Evolutionary conservation across 2,888 invertebrate species (phyloP).

Genomic region (Helleia helle): DNA sequence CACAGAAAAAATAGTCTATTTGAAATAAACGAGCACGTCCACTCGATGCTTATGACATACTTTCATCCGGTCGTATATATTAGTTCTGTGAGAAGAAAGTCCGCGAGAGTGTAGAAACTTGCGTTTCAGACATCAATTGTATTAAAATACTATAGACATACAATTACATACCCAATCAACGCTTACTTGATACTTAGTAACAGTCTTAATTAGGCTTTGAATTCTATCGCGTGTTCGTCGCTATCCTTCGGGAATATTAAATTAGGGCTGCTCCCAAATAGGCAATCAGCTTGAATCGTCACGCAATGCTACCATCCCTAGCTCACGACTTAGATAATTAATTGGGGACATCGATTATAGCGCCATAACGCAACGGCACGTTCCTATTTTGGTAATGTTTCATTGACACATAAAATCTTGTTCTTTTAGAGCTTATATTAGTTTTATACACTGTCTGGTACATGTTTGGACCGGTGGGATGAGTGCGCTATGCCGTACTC

Average conservation of each 20-base stretch:
- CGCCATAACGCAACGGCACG: slow-evolving; percentile 17
- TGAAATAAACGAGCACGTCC: slow-evolving; percentile 24
- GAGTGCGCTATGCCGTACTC: too few relatives aligned
- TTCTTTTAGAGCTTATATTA: too few relatives aligned
- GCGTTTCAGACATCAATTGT: neutral
- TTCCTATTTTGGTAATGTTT: slow-evolving; percentile 12
- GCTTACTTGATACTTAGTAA: neutral
- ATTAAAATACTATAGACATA: neutral
- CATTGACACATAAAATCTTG: neutral
- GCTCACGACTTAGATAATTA: slow-evolving; percentile 23
- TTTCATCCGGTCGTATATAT: slow-evolving; percentile 25
- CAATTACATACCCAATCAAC: neutral
- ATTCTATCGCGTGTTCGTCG: slow-evolving; percentile 24
- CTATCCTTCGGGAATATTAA: slow-evolving; percentile 24
- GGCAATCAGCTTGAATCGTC: slow-evolving; percentile 21
- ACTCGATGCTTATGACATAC: slow-evolving; percentile 25
- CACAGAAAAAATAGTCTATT: slow-evolving; percentile 22
- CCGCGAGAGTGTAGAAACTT: slow-evolving; percentile 3
- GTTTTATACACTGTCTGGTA: too few relatives aligned
- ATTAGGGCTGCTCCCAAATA: slow-evolving; percentile 23
- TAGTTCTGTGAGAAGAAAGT: slow-evolving; percentile 26
- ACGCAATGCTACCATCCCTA: slow-evolving; percentile 21
- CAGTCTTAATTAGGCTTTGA: slow-evolving; percentile 17
- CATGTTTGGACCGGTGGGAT: too few relatives aligned
- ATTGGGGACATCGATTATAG: slow-evolving; percentile 24